phyloP scores from a whole-genome alignment of 2,888 invertebrate species.

The Sialis lutaria region DNA sequence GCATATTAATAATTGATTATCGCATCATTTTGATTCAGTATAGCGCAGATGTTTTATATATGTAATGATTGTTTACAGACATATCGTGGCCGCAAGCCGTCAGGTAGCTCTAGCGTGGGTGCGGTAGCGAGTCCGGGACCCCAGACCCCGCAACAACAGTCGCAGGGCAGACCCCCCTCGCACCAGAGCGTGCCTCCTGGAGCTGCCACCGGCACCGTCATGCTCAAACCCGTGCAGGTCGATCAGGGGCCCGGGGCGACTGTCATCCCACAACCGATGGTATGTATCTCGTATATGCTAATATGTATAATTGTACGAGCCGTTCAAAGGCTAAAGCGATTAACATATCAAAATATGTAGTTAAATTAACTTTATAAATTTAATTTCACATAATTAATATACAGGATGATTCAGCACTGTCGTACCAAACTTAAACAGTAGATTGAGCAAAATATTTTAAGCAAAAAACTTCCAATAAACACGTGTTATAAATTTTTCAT shows the following conservation, averaged over 20 bases:
- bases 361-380: too few species aligned
- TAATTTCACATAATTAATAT: too few species aligned
- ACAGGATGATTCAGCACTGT: too few species aligned
- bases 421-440: too few species aligned
- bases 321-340: too few species aligned
- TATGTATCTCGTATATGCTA: slow-evolving; percentile 12
- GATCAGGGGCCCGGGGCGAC: slow-evolving; percentile 16
- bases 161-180: slow-evolving; percentile 4
- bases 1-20: too few species aligned
- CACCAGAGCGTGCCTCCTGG: neutral
- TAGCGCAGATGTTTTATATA: neutral
- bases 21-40: too few species aligned
- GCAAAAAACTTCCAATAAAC: too few species aligned
- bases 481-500: too few species aligned
- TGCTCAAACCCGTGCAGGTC: slow-evolving; percentile 13
- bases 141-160: slow-evolving; percentile 3
- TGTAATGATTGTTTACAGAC: slow-evolving; percentile 19
- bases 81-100: slow-evolving; percentile 25
- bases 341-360: too few species aligned
- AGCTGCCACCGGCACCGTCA: slow-evolving; percentile 5
- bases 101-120: slow-evolving; percentile 16
- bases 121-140: slow-evolving; percentile 8
- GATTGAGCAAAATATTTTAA: too few species aligned
- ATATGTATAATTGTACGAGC: too few species aligned
- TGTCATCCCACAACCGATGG: slow-evolving; percentile 27